Base-by-base conservation (phyloP, 2,888 invertebrate genomes). In the Clivina fossor region DNA sequence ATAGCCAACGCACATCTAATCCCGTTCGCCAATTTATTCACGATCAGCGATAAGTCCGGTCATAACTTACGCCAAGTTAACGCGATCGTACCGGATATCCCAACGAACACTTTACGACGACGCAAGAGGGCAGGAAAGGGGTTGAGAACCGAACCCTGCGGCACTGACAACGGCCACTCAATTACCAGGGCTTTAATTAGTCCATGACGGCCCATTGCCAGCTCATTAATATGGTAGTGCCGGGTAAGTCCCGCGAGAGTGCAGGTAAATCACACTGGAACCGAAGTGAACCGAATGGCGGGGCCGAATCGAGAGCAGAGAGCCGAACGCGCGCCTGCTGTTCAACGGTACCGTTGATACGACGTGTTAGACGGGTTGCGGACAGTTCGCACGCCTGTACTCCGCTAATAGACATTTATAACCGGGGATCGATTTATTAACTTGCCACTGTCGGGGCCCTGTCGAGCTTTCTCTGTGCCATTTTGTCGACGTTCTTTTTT, bases 121-220 rank as follows among this genome's bases (percentile, higher is more conserved):
- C 35, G 13, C 15, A 18, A 11, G 16, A 2, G 37, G n/a, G 20
- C 4, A n/a, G 38, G 38, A 19, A 20, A 44, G 28, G 19, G 18
- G 40, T 18, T 40, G 40, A 19, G 18, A 11, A 8, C 5, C 11
- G 16, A 19, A 18, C 19, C 28, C 11, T 51, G 33, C 32, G 65
- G 67, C 69, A 69, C 69, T 71, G 71, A 72, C 72, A 71, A 69
- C 68, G 70, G 70, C 72, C 70, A 71, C 72, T 72, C 71, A 72
- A 72, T 72, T 72, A 72, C 70, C 67, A 63, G 66, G 67, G 71
- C 70, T 70, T 71, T 72, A 71, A 72, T 72, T 72, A 71, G 71
- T 71, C 72, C 70, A 68, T 69, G 71, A 71, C 71, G 71, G 71
- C 66, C 71, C 71, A 71, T 72, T 71, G 71, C 71, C 71, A 69